A percentile compares a stretch with the other conserved stretches of the same genome.
Evolutionary conservation across 2,888 invertebrate genomes (phyloP).

Genomic region (Philhelius pedissequus): DNA sequence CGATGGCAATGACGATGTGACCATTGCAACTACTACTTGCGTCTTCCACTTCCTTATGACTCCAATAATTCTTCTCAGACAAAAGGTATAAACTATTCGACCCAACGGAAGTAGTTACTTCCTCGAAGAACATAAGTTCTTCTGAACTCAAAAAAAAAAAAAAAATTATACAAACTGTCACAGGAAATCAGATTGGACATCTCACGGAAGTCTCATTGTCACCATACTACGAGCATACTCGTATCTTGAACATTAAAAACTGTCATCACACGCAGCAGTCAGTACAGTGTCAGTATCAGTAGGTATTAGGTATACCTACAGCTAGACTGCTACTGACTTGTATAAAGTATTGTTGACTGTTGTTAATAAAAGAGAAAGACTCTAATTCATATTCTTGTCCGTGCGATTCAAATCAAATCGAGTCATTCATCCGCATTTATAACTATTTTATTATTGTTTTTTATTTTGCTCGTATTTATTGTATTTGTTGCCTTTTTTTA

Average conservation of each 20-base stretch:
- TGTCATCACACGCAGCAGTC: constrained; percentile 26
- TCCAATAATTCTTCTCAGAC: neutral
- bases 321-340: too few relatives aligned
- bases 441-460: constrained; percentile 40
- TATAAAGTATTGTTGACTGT: too few relatives aligned
- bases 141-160: constrained; percentile 17
- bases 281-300: too few relatives aligned
- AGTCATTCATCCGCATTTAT: constrained; percentile 44
- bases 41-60: neutral
- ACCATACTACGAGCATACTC: neutral
- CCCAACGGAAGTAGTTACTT: constrained; percentile 62
- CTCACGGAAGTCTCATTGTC: constrained; percentile 63
- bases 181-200: constrained; percentile 67
- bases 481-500: constrained; percentile 35
- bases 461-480: constrained; percentile 47
- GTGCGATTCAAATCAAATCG: constrained; percentile 59
- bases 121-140: constrained; percentile 47
- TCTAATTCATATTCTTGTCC: constrained; percentile 67
- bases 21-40: neutral
- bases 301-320: neutral
- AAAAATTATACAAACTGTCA: constrained; percentile 40
- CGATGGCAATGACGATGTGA: too few relatives aligned
- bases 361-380: constrained; percentile 25
- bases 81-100: neutral
- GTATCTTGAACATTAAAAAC: constrained; percentile 40